These are phyloP conservation scores for Xestoiulus laeticollis DNA, from an alignment of 2,888 invertebrate genomes.

Conservation along the genomic window DNA sequence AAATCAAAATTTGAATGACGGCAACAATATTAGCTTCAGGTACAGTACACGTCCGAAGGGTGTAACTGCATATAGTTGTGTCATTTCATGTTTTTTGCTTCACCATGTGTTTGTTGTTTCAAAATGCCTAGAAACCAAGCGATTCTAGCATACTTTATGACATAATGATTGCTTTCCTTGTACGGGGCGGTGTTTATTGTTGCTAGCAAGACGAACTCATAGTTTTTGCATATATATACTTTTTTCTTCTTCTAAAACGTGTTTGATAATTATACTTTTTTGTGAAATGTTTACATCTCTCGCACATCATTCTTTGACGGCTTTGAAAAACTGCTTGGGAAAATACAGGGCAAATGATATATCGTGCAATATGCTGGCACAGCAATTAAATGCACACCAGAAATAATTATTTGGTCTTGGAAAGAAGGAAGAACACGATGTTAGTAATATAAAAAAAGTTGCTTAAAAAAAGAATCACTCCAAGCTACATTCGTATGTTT, in stretches of 20 bases:
- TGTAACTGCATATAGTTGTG: background rate
- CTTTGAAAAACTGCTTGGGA: background rate
- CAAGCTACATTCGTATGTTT: background rate
- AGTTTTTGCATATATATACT: background rate
- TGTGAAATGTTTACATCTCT: background rate
- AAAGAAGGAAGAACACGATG: background rate
- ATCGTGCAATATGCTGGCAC: background rate
- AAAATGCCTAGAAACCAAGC: background rate
- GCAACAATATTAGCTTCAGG: background rate
- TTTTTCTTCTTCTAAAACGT: background rate
- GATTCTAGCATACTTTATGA: background rate
- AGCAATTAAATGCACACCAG: background rate
- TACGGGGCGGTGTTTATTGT: background rate
- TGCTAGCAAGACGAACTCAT: background rate
- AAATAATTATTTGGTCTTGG: background rate
- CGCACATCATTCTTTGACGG: background rate
- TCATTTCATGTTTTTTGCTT: background rate
- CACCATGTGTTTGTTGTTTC: background rate
- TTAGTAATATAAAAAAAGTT: background rate
- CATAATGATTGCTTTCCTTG: background rate
- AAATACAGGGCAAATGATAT: background rate
- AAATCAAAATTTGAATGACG: background rate
- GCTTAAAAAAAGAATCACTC: background rate
- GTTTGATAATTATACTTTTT: background rate
- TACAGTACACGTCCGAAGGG: background rate